phyloP scores from a whole-genome alignment of 1,140 invertebrate species.

The Macrotrachela quadricornifera region DNA sequence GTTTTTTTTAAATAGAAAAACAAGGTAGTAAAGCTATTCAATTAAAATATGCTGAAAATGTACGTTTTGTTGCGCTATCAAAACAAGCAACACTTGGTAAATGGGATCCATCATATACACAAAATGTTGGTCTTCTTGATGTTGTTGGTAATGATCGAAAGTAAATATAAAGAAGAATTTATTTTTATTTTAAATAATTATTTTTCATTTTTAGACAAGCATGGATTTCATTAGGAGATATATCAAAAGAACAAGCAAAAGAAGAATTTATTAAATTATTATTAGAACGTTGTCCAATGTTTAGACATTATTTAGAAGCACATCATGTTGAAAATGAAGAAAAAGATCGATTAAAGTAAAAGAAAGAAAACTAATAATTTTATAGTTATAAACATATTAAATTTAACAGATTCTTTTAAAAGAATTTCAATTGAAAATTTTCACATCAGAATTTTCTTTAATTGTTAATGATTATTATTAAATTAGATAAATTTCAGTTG shows the following conservation, averaged over 20 bases:
- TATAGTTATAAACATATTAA: not conserved
- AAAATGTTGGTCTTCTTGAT: slow-evolving; percentile 71
- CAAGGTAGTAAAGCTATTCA: slow-evolving; percentile 72
- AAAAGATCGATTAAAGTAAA: not conserved
- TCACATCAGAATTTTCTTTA: too few species aligned
- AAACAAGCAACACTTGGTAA: slow-evolving; percentile 72
- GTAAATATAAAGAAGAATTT: slow-evolving; percentile 20
- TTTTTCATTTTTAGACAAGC: slow-evolving; percentile 41
- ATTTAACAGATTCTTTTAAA: too few species aligned
- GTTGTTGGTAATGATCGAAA: slow-evolving; percentile 76
- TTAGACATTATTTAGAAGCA: slow-evolving; percentile 71
- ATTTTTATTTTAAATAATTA: not conserved
- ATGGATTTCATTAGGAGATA: slow-evolving; percentile 70
- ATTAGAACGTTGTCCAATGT: slow-evolving; percentile 61
- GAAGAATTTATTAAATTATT: slow-evolving; percentile 66
- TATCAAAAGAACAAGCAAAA: slow-evolving; percentile 64
- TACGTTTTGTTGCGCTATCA: slow-evolving; percentile 67
- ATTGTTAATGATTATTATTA: too few species aligned
- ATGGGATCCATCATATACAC: slow-evolving; percentile 47
- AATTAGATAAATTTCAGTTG: too few species aligned
- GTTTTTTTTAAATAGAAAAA: slow-evolving; percentile 50
- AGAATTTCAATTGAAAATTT: too few species aligned
- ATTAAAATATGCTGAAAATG: slow-evolving; percentile 72
- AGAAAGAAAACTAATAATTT: not conserved
- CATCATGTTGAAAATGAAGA: slow-evolving; percentile 58